Conservation (phyloP, 2,113 vertebrate species). For the Callopanchax toddi region DNA sequence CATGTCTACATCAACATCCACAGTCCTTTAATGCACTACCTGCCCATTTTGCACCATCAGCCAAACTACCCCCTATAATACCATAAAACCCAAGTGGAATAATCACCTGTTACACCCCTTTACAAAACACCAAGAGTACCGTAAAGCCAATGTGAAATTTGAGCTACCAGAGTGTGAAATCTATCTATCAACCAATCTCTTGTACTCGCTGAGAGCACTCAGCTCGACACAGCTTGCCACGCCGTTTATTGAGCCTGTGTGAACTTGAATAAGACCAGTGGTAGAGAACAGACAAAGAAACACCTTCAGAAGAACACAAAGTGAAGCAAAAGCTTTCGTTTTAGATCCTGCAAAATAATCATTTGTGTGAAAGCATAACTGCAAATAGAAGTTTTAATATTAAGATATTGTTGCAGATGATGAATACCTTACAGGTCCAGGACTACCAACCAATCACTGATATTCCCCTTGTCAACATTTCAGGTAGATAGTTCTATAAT, state of each 20-base stretch:
- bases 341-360: not conserved
- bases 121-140: constrained; percentile 65
- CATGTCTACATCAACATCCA: not conserved
- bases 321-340: constrained; percentile 2
- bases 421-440: too few relatives aligned
- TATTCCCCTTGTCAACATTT: too few relatives aligned
- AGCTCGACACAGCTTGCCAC: constrained; percentile 44
- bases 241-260: constrained; percentile 39
- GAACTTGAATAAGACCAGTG: constrained; percentile 14
- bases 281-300: constrained; percentile 30
- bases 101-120: constrained; percentile 70
- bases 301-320: constrained; percentile 5
- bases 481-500: too few relatives aligned
- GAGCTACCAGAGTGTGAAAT: constrained; percentile 69
- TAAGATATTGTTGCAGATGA: constrained; percentile 8
- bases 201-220: constrained; percentile 30
- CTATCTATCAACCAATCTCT: constrained; percentile 63
- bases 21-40: not conserved
- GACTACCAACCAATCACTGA: too few relatives aligned
- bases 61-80: not conserved
- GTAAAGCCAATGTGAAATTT: constrained; percentile 48
- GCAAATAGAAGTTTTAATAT: not conserved
- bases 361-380: constrained; percentile 1
- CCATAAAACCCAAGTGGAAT: constrained; percentile 61
- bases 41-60: not conserved